Evolutionary conservation across 1,140 invertebrate genomes (phyloP).

Genomic region (Drosophila leontia): DNA sequence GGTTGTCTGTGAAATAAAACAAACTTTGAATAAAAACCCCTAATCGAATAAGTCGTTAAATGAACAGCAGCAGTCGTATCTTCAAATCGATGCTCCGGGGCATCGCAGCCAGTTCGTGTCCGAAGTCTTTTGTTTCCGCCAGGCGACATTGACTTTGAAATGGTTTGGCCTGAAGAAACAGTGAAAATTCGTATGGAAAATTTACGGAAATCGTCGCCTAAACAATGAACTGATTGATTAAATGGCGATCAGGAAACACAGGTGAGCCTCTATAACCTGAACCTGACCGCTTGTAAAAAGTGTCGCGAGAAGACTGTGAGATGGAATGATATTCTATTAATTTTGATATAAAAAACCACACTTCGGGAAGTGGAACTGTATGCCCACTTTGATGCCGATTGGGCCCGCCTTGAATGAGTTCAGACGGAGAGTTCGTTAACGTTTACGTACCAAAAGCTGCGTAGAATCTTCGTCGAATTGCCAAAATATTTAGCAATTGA

Average conservation of each 20-base stretch:
- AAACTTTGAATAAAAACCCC: conserved; percentile 36
- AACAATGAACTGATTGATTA: conserved; percentile 37
- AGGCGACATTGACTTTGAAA: conserved; percentile 64
- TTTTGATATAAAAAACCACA: neutral
- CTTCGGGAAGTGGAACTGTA: neutral
- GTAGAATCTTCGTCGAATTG: conserved; percentile 44
- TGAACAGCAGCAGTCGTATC: conserved; percentile 32
- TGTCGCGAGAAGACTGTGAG: neutral
- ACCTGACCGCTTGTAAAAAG: neutral
- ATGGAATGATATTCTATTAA: neutral
- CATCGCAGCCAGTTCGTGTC: conserved; percentile 60
- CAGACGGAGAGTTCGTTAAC: conserved; percentile 16
- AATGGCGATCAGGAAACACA: conserved; percentile 15
- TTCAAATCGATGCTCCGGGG: conserved; percentile 25
- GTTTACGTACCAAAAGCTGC: conserved; percentile 34
- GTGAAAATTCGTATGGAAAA: conserved; percentile 56
- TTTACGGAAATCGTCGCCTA: conserved; percentile 35
- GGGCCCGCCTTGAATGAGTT: conserved; percentile 38
- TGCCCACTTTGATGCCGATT: conserved; percentile 6
- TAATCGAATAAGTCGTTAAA: conserved; percentile 75
- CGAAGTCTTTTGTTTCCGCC: conserved; percentile 78
- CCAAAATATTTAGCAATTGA: conserved; percentile 53
- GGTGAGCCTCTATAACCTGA: neutral
- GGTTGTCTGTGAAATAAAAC: conserved; percentile 17
- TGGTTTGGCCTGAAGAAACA: conserved; percentile 32